Base-by-base conservation (phyloP, 2,888 invertebrate species). In the Cinara cedri region DNA sequence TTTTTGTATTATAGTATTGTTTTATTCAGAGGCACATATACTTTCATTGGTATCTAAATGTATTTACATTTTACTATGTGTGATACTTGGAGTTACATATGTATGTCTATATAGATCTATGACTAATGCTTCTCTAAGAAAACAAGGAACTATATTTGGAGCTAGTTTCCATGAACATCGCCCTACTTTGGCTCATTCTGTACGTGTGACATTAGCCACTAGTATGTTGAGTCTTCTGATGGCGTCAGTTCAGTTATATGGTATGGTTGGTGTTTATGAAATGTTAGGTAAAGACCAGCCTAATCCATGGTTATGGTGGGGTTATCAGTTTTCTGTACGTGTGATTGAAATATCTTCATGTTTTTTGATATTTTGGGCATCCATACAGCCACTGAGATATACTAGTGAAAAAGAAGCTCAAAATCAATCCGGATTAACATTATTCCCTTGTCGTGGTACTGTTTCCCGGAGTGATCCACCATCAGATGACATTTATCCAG, bases 291-390 rank as follows among this genome's bases (percentile, higher is more conserved):
- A 85, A n/a, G 85, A 85, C 11, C 85, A 85, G 34, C 87, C 88
- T 0, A 86, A 87, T 81, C 87, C 88, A 82, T 97, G 97, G 97
- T 88, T 95, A 4, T 92, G 96, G 88, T 96, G 95, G 95, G 92
- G 93, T 24, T 96, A 94, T 87, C 95, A 96, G 85, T 91, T 95
- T 84, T 92, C 93, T 0, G 89, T 95, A 72, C 89, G 96, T 42
- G 88, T 95, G 9, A 89, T 95, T 74, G 97, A 97, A 86, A 90
- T 96, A 65, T 90, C 92, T n/a, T 93, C 96, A 84, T 93, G 96
- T 83, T 91, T 92, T 6, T 88, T 95, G 76, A 88, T 95, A 83
- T 93, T 93, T 0, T 96, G 95, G 90, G 95, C 96, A 13, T 93
- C 94, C 66, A 94, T 95, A 80, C 83, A 84, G 72, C 82, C 82